These are phyloP conservation scores for Serinus canaria DNA, from an alignment of 2,113 vertebrate species.

Conservation along the genomic window DNA sequence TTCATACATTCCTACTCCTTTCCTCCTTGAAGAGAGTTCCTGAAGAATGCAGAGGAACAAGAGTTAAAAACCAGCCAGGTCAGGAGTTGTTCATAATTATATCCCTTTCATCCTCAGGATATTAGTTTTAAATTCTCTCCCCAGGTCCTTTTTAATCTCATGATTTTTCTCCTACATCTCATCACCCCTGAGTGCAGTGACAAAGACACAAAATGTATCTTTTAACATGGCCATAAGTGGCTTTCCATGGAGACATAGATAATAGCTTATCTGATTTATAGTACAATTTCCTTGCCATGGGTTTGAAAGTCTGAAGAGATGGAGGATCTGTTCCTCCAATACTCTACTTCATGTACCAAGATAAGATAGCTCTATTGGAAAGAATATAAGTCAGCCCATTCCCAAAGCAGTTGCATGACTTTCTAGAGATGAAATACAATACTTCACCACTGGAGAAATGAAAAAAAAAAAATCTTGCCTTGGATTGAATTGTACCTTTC, in stretches of 20 bases:
- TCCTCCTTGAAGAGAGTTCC: neutral
- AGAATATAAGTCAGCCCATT: neutral
- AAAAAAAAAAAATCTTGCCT: neutral
- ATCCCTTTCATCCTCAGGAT: neutral
- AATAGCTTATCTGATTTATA: constrained; percentile 48
- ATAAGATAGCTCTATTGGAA: neutral
- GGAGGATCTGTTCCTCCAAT: neutral
- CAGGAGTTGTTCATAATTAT: neutral
- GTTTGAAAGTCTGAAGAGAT: constrained; percentile 39
- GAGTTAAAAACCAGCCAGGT: neutral
- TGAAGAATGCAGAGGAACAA: neutral
- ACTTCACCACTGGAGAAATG: neutral
- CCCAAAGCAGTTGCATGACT: neutral
- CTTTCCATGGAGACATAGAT: constrained; percentile 4
- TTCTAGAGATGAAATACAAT: neutral
- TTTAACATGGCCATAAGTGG: neutral
- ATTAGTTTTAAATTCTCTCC: constrained; percentile 14
- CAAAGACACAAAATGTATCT: constrained; percentile 36
- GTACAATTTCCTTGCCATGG: constrained; percentile 5
- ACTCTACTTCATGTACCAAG: neutral
- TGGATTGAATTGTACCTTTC: neutral
- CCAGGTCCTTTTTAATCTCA: neutral
- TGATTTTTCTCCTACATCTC: constrained; percentile 12
- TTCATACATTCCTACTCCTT: neutral
- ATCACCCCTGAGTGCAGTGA: constrained; percentile 1